Evolutionary conservation across 2,113 vertebrate genomes (phyloP).

Genomic region (Gymnorhina tibicen): DNA sequence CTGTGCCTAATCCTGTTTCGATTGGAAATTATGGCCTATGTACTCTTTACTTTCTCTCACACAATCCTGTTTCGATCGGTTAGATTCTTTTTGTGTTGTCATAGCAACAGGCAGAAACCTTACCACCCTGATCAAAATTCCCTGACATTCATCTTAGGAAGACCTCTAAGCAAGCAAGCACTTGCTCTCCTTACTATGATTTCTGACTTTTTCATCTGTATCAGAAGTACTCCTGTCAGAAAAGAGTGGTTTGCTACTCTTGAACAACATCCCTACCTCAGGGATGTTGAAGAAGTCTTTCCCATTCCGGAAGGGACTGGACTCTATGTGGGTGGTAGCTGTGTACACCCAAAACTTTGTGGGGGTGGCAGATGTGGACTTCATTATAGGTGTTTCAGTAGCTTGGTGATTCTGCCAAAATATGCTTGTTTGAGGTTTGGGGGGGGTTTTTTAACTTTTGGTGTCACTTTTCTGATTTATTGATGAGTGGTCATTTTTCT

Average conservation of each 20-base stretch:
- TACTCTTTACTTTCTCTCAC: background rate
- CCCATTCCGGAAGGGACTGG: background rate
- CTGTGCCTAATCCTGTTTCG: background rate
- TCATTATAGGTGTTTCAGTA: background rate
- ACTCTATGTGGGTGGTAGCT: rapidly evolving
- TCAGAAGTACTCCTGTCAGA: background rate
- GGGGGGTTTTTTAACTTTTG: background rate
- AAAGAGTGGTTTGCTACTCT: background rate
- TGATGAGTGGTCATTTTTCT: background rate
- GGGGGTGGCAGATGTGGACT: background rate
- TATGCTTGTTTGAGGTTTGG: background rate
- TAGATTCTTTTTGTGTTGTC: background rate
- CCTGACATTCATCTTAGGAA: background rate
- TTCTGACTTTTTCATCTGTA: background rate
- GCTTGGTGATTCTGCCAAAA: background rate
- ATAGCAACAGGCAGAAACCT: background rate
- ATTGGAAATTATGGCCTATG: background rate
- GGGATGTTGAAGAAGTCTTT: background rate
- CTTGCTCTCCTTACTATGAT: background rate
- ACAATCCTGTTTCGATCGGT: background rate
- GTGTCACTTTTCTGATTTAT: background rate
- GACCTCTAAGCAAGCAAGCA: background rate
- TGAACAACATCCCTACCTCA: background rate
- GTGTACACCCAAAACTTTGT: background rate
- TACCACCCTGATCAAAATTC: background rate